Evolutionary conservation across 2,888 invertebrate species (phyloP).

Genomic region (Holacanthella duospinosa): DNA sequence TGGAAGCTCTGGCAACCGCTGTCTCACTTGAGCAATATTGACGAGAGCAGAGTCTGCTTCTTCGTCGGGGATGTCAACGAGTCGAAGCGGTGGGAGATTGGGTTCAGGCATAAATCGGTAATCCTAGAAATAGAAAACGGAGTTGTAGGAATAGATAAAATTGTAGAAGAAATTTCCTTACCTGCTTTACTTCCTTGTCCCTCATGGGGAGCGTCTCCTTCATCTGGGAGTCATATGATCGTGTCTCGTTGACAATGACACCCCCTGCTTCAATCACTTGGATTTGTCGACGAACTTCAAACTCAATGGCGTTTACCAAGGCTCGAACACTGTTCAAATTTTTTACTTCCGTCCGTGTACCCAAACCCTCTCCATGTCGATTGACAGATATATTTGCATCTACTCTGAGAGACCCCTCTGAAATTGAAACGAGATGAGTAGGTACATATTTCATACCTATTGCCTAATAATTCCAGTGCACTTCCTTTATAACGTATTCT

Average conservation of each 20-base stretch:
- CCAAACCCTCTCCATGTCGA: slow-evolving; percentile 57
- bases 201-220: slow-evolving; percentile 80
- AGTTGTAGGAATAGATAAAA: too few species aligned
- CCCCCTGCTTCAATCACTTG: slow-evolving; percentile 57
- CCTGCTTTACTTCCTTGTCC: slow-evolving; percentile 85
- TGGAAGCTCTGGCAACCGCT: slow-evolving; percentile 63
- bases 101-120: slow-evolving; percentile 97
- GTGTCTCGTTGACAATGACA: slow-evolving; percentile 72
- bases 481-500: too few species aligned
- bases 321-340: slow-evolving; percentile 85
- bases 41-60: slow-evolving; percentile 36
- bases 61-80: slow-evolving; percentile 43
- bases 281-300: slow-evolving; percentile 79
- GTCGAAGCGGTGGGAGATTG: slow-evolving; percentile 77
- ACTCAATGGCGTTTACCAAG: slow-evolving; percentile 73
- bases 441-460: too few species aligned
- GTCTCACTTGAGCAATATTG: slow-evolving; percentile 53
- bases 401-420: slow-evolving; percentile 85
- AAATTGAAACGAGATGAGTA: too few species aligned
- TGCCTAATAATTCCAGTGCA: too few species aligned
- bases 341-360: slow-evolving; percentile 85
- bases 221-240: slow-evolving; percentile 65
- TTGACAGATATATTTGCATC: slow-evolving; percentile 94
- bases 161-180: too few species aligned
- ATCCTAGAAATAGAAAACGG: too few species aligned